Evolutionary conservation across 2,113 vertebrate species (phyloP).

Genomic region (Hassar affinis): DNA sequence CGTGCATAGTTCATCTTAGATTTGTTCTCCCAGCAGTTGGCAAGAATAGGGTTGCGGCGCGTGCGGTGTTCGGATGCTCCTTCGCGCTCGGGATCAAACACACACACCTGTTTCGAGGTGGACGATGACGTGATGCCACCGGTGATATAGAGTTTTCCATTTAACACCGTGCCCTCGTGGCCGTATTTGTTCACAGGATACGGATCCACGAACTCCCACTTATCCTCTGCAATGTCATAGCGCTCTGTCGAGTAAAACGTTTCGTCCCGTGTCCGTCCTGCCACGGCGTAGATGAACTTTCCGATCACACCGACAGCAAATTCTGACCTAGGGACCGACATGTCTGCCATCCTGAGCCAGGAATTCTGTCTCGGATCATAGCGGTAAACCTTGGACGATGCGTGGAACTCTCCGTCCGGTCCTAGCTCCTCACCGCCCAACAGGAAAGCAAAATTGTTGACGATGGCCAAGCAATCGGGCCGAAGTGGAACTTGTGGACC

Average conservation of each 20-base stretch:
- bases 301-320: slow-evolving; percentile 97
- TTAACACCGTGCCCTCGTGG: slow-evolving; percentile 94
- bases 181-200: slow-evolving; percentile 98
- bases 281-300: slow-evolving; percentile 93
- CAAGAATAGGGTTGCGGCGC: slow-evolving; percentile 83
- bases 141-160: slow-evolving; percentile 92
- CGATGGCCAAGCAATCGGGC: slow-evolving; percentile 94
- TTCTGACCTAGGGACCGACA: slow-evolving; percentile 97
- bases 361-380: slow-evolving; percentile 96
- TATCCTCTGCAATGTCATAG: slow-evolving; percentile 94
- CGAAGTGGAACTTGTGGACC: slow-evolving; percentile 95
- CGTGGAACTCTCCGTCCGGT: slow-evolving; percentile 96
- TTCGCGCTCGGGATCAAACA: slow-evolving; percentile 95
- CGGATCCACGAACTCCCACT: slow-evolving; percentile 97
- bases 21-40: slow-evolving; percentile 98
- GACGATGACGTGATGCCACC: slow-evolving; percentile 98
- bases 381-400: slow-evolving; percentile 97
- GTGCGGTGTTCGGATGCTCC: slow-evolving; percentile 84
- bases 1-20: slow-evolving; percentile 99
- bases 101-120: slow-evolving; percentile 97
- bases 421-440: slow-evolving; percentile 96
- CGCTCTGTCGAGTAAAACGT: slow-evolving; percentile 97
- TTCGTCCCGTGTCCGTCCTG: slow-evolving; percentile 94
- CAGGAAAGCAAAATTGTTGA: slow-evolving; percentile 97
- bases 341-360: slow-evolving; percentile 97